Conservation (phyloP, 2,797 vertebrate genomes). For the Coilia nasus region DNA sequence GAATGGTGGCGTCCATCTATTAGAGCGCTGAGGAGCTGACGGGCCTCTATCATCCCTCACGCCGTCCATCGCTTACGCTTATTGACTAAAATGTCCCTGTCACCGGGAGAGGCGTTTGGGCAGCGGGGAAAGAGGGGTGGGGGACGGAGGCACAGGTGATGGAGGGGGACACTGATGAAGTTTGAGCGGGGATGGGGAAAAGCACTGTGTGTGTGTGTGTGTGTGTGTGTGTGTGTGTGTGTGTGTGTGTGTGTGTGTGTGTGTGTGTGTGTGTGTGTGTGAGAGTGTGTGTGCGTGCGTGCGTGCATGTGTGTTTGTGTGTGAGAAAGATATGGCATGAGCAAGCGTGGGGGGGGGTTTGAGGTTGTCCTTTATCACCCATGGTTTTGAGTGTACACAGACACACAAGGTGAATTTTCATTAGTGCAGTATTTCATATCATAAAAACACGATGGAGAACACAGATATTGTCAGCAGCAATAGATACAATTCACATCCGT, state of each 20-base stretch:
- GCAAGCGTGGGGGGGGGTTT: neutral
- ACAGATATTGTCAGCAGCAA: neutral
- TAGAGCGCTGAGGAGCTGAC: slow-evolving; percentile 29
- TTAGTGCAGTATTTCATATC: neutral
- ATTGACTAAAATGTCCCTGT: slow-evolving; percentile 32
- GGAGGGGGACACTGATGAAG: neutral
- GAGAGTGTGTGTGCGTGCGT: neutral
- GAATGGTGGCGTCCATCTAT: slow-evolving; percentile 45
- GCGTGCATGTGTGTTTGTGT: neutral
- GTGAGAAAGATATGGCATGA: neutral
- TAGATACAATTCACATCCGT: neutral
- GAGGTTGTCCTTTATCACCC: neutral
- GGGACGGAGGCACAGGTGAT: neutral
- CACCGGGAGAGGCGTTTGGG: neutral
- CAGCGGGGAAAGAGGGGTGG: neutral
- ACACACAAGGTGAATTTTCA: neutral
- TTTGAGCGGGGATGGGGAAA: neutral
- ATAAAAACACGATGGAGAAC: neutral
- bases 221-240: neutral
- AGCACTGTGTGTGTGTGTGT: neutral
- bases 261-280: neutral
- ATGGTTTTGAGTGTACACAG: neutral
- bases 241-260: neutral
- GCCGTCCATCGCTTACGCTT: slow-evolving; percentile 31
- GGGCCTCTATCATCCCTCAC: slow-evolving; percentile 34